Conservation (phyloP, 2,113 vertebrate species). For the Carassius gibelio region DNA sequence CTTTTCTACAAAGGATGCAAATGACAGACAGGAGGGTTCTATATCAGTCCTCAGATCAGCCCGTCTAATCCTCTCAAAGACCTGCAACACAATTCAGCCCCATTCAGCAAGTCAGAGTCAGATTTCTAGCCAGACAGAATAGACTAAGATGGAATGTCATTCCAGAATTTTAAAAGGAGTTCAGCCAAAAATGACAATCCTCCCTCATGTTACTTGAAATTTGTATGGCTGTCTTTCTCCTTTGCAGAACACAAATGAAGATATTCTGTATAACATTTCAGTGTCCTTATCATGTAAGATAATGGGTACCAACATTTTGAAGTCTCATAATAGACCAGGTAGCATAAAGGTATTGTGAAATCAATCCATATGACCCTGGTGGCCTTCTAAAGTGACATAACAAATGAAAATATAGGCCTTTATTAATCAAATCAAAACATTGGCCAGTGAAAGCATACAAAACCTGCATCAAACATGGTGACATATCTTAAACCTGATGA, state of each 20-base stretch:
- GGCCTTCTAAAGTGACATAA: neutral
- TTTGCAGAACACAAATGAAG: neutral
- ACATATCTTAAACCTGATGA: neutral
- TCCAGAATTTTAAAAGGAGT: neutral
- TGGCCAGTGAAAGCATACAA: neutral
- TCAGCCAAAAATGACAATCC: neutral
- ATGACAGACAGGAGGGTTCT: constrained; percentile 47
- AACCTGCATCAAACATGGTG: neutral
- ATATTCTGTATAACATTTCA: neutral
- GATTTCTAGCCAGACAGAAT: constrained; percentile 44
- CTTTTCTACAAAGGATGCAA: constrained; percentile 49
- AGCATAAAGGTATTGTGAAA: neutral
- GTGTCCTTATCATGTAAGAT: neutral
- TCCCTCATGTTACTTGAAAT: neutral
- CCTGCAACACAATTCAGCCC: constrained; percentile 29
- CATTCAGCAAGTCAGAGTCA: constrained; percentile 44
- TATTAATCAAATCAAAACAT: neutral
- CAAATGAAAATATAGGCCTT: neutral
- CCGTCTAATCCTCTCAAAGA: constrained; percentile 52
- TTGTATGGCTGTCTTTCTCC: neutral
- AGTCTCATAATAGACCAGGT: neutral
- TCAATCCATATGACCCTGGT: neutral
- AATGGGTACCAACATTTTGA: neutral
- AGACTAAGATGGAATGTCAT: constrained; percentile 16
- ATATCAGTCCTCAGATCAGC: constrained; percentile 52